Base-by-base conservation (phyloP, 2,888 invertebrate species). In the Amphiduros pacificus region DNA sequence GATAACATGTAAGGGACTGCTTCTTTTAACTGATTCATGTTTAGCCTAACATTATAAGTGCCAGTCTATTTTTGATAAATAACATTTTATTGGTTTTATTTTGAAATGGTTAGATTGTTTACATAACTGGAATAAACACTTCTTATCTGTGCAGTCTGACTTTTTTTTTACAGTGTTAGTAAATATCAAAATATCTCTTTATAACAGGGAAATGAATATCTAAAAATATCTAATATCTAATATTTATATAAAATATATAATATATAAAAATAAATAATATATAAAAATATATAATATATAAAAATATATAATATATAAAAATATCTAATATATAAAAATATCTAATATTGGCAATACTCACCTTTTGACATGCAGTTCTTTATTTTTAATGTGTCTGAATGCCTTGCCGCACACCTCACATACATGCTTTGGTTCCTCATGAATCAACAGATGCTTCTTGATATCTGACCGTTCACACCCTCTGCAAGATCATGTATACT, bases 391-490 rank as follows among this genome's bases (percentile, higher is more conserved):
- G 64, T 83, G 82, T 31, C 83, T 71, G 67, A 83, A 83, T 1
- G 77, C 71, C 64, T 82, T 82, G 26, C 77, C 76, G 72, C 83
- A 83, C 0, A 80, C 73, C 54, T 80, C 77, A 74, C 83, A 83
- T 9, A 70, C 68, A 64, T 81, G 79, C 62, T 81, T 78, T 1
- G 83, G 83, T 31, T 79, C 82, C 61, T 82, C 79, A 62, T 83
- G 83, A 24, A 83, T 80, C 44, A 82, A 61, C 61, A 80, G 62
- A 62, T 83, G 83, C 60, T 83, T 83, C 2, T 78, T 79, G 36
- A 83, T 78, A 64, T 83, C 83, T 4, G 83, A 82, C 64, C 75
- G 74, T 69, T 83, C 83, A 74, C 81, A 80, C 14, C 83, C 82
- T 63, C 83, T 83, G 69, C 5, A 74, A 70, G 28, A 49, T 22